phyloP scores from a whole-genome alignment of 2,113 vertebrate genomes.

The Piprites chloris region DNA sequence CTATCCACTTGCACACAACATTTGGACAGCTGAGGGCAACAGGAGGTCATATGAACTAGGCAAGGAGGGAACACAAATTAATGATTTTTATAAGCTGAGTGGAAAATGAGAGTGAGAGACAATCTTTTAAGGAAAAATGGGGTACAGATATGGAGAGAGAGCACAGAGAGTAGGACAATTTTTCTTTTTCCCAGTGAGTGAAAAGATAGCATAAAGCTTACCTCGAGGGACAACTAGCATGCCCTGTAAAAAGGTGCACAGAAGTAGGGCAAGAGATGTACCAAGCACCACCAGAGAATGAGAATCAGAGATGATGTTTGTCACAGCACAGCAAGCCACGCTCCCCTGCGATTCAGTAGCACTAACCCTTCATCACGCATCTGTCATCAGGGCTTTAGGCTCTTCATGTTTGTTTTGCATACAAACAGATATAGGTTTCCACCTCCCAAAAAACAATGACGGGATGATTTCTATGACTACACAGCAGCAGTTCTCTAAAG shows the following conservation, averaged over 20 bases:
- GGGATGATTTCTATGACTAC: not conserved
- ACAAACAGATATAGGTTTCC: not conserved
- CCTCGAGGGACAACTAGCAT: not conserved
- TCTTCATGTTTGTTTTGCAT: not conserved
- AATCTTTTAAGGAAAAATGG: not conserved
- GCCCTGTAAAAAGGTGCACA: rapidly evolving
- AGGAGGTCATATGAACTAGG: not conserved
- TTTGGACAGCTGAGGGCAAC: not conserved
- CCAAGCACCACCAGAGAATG: not conserved
- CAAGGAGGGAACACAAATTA: not conserved
- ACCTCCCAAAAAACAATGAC: not conserved
- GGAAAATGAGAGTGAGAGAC: not conserved
- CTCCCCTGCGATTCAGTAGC: not conserved
- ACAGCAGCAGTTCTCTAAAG: not conserved
- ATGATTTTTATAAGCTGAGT: not conserved
- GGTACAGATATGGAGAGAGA: not conserved
- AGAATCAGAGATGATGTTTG: not conserved
- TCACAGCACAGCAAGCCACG: not conserved
- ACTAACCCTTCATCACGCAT: not conserved
- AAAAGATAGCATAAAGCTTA: not conserved
- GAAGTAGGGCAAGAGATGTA: not conserved
- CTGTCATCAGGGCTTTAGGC: not conserved
- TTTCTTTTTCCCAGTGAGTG: not conserved
- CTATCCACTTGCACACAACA: not conserved
- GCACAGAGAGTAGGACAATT: not conserved